phyloP scores from a whole-genome alignment of 2,113 vertebrate genomes.

The Clinocottus analis region DNA sequence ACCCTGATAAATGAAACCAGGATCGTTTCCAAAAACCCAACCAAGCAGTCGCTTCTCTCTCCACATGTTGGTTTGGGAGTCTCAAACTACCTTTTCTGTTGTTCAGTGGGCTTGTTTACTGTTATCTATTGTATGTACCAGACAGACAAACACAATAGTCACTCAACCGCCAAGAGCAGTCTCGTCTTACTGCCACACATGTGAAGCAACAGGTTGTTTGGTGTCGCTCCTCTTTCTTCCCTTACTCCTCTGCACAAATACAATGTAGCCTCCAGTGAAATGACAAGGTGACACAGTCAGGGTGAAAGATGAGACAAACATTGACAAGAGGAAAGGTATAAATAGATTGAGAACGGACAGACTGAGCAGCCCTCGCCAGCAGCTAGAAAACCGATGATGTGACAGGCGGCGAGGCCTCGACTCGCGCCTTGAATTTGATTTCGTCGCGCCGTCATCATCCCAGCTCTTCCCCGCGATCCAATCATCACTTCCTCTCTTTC shows the following conservation, averaged over 20 bases:
- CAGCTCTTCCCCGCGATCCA: not conserved
- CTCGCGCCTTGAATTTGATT: slow-evolving; percentile 41
- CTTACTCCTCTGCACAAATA: not conserved
- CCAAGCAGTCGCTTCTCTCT: not conserved
- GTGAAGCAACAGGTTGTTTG: not conserved
- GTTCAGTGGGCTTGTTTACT: not conserved
- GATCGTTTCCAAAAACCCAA: too few species aligned
- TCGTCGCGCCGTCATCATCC: not conserved
- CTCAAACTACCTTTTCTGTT: not conserved
- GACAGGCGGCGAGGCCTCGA: slow-evolving; percentile 37
- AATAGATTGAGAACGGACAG: slow-evolving; percentile 14
- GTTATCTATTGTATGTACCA: not conserved
- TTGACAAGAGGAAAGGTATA: not conserved
- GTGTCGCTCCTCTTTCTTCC: not conserved
- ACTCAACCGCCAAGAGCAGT: not conserved
- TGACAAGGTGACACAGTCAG: not conserved
- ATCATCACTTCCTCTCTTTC: slow-evolving; percentile 24
- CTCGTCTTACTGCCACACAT: not conserved
- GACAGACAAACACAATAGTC: not conserved
- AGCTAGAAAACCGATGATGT: slow-evolving; percentile 37
- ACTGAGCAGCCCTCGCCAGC: not conserved
- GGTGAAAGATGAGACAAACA: slow-evolving; percentile 4
- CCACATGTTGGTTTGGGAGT: not conserved
- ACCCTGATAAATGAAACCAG: too few species aligned
- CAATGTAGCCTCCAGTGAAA: not conserved